These are phyloP conservation scores for Pangasianodon hypophthalmus DNA, from an alignment of 2,113 vertebrate species.

Conservation along the genomic window DNA sequence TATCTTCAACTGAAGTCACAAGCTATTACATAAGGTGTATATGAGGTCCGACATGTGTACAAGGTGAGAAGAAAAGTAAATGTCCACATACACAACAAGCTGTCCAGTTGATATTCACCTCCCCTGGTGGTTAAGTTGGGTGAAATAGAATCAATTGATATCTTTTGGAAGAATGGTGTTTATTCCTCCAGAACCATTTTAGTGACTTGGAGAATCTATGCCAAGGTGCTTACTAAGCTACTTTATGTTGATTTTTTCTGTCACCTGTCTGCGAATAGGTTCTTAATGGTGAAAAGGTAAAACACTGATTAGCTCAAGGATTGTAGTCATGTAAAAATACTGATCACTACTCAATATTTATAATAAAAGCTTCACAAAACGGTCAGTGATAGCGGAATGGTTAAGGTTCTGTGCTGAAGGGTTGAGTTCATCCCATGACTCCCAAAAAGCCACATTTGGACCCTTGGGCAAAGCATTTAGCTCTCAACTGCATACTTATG, in stretches of 20 bases:
- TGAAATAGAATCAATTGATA: not conserved
- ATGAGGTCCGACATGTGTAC: not conserved
- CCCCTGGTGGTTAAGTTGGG: too few species aligned
- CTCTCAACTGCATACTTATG: conserved; percentile 1
- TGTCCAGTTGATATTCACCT: not conserved
- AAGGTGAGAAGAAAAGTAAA: not conserved
- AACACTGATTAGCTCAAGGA: not conserved
- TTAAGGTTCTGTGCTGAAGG: not conserved
- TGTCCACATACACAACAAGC: not conserved
- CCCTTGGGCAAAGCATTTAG: not conserved
- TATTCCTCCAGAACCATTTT: not conserved
- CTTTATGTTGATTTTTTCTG: not conserved
- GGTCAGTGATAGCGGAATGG: not conserved
- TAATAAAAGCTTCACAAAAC: not conserved
- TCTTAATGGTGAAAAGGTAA: not conserved
- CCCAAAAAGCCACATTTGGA: not conserved
- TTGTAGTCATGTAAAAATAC: not conserved
- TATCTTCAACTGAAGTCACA: not conserved
- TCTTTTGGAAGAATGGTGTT: not conserved
- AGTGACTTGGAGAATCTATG: not conserved
- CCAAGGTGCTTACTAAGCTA: not conserved
- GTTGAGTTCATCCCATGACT: not conserved
- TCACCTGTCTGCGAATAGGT: not conserved
- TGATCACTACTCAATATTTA: too few species aligned
- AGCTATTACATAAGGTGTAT: not conserved